Conservation (phyloP, 2,888 invertebrate genomes). For the Exocentrus adspersus region DNA sequence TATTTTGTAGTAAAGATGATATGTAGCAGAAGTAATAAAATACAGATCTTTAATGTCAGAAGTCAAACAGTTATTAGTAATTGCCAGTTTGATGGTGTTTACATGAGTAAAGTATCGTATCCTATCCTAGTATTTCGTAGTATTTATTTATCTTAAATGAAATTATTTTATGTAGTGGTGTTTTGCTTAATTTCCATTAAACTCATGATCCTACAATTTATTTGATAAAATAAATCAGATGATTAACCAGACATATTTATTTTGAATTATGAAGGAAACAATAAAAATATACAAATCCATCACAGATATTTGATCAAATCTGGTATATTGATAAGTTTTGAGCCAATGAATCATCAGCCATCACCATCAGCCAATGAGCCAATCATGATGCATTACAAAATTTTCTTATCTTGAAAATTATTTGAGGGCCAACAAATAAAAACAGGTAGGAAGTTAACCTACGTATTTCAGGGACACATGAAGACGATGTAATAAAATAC, state of each 20-base stretch:
- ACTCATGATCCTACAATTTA: too few relatives aligned
- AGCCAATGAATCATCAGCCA: too few relatives aligned
- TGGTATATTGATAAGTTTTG: too few relatives aligned
- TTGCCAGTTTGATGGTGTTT: background rate
- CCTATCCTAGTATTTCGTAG: background rate
- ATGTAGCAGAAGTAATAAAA: background rate
- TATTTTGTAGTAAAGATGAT: conserved; percentile 3
- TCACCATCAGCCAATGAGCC: too few relatives aligned
- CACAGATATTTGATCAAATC: too few relatives aligned
- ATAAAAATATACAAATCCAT: background rate
- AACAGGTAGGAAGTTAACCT: too few relatives aligned
- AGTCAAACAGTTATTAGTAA: background rate
- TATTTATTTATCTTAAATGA: background rate
- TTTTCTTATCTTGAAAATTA: too few relatives aligned
- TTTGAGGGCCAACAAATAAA: too few relatives aligned
- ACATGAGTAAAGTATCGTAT: background rate
- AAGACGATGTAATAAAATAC: too few relatives aligned
- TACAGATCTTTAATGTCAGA: background rate
- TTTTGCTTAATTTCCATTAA: background rate
- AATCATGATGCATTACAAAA: too few relatives aligned
- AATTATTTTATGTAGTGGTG: background rate
- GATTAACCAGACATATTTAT: background rate
- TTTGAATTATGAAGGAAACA: background rate
- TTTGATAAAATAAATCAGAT: too few relatives aligned
- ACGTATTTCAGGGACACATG: too few relatives aligned